Percentiles rank a stretch among this genome's conserved stretches.
phyloP scores from a whole-genome alignment of 2,888 invertebrate genomes.

The Trachelus iudaicus region DNA sequence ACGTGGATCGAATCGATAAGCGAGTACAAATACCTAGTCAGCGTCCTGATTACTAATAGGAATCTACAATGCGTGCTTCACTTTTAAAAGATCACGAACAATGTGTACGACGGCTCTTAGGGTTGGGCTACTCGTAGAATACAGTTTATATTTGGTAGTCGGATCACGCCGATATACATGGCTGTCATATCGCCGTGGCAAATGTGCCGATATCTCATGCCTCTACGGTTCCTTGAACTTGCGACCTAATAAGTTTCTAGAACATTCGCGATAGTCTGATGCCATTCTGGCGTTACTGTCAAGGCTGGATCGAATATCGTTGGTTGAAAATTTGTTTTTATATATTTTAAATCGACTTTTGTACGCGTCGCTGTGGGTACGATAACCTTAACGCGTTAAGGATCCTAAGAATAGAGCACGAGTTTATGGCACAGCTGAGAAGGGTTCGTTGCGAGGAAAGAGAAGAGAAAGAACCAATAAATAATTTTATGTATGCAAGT shows the following conservation, averaged over 20 bases:
- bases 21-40: background rate
- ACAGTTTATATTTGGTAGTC: background rate
- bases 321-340: background rate
- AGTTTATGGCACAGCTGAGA: background rate
- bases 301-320: background rate
- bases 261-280: conserved; percentile 15
- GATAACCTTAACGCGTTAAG: background rate
- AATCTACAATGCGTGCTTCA: background rate
- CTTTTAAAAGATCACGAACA: background rate
- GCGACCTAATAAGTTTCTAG: conserved; percentile 52
- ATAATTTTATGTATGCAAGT: background rate
- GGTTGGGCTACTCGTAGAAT: background rate
- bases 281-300: background rate
- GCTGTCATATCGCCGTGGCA: conserved; percentile 21
- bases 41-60: conserved; percentile 19
- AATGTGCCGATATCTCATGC: conserved; percentile 20
- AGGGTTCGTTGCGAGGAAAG: background rate
- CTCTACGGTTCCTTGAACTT: conserved; percentile 50
- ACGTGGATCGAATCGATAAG: background rate
- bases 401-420: background rate
- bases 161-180: background rate
- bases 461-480: background rate
- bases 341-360: too few relatives aligned
- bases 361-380: background rate
- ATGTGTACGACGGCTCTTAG: background rate